A percentile compares a stretch with the other conserved stretches of the same genome.
Evolutionary conservation across 2,113 vertebrate species (phyloP).

Genomic region (Planiliza haematocheilus): DNA sequence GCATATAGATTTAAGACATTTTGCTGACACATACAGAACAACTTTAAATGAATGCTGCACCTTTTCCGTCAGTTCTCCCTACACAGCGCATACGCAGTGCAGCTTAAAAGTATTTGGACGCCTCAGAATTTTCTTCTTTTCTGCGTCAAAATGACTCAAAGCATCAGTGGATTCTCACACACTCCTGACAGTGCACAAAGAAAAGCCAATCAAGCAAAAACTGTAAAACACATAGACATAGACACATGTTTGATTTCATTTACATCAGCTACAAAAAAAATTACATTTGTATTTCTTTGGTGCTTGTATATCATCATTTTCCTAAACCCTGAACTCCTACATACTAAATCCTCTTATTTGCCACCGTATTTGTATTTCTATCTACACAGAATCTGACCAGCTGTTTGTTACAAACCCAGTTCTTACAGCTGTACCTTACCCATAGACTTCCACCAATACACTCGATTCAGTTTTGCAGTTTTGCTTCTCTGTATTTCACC

Average conservation of each 20-base stretch:
- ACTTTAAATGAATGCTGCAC: not conserved
- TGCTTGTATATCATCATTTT: not conserved
- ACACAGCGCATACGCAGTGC: no score
- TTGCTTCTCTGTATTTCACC: not conserved
- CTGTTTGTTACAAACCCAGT: not conserved
- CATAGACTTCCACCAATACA: not conserved
- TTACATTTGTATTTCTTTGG: not conserved
- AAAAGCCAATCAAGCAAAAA: no score
- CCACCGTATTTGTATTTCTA: not conserved
- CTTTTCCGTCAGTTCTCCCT: not conserved
- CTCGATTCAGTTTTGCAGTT: not conserved
- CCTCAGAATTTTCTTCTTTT: no score
- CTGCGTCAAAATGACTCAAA: no score
- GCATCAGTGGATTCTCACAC: no score
- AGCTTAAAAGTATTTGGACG: no score
- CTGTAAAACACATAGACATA: no score
- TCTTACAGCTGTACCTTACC: not conserved
- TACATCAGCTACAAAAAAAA: no score
- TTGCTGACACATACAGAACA: not conserved
- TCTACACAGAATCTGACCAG: not conserved
- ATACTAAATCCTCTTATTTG: no score
- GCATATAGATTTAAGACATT: constrained; percentile 1
- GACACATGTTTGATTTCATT: no score
- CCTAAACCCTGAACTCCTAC: no score
- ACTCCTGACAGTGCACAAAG: no score